phyloP scores from a whole-genome alignment of 2,797 vertebrate species.

The Melanotaenia boesemani region DNA sequence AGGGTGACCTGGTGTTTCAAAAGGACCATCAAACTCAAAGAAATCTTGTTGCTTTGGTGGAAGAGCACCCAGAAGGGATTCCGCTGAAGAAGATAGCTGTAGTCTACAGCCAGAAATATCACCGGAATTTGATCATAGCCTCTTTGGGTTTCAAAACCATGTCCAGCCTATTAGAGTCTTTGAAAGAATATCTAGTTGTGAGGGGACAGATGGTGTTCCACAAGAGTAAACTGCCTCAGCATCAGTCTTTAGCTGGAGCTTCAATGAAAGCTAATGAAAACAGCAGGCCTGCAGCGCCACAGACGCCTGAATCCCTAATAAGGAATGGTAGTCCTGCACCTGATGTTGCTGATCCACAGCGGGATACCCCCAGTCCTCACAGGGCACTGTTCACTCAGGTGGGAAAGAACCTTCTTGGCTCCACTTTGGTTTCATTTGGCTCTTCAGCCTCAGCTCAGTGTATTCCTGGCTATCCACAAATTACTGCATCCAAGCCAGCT shows the following conservation, averaged over 20 bases:
- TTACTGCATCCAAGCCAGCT: slow-evolving; percentile 12
- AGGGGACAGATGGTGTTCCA: slow-evolving; percentile 62
- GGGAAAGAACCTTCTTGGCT: slow-evolving; percentile 7
- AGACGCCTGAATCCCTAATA: neutral
- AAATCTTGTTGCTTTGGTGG: slow-evolving; percentile 68
- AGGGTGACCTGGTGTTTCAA: slow-evolving; percentile 45
- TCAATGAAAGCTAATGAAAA: neutral
- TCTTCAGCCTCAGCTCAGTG: neutral
- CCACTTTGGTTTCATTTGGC: neutral
- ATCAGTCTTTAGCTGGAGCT: neutral
- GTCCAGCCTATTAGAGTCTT: slow-evolving; percentile 54
- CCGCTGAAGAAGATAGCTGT: slow-evolving; percentile 53
- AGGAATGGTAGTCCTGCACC: neutral
- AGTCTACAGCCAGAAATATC: slow-evolving; percentile 66
- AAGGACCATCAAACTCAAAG: slow-evolving; percentile 16
- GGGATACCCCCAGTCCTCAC: neutral
- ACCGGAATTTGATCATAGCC: slow-evolving; percentile 45
- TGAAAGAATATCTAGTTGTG: slow-evolving; percentile 62
- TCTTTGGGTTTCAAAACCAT: slow-evolving; percentile 69
- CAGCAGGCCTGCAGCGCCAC: slow-evolving; percentile 38
- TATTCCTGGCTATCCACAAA: slow-evolving; percentile 1
- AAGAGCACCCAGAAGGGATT: slow-evolving; percentile 64
- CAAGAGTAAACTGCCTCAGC: slow-evolving; percentile 40
- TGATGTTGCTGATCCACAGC: neutral
- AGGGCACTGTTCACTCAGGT: neutral